Conservation (phyloP, 2,888 invertebrate species). For the Elysia crispata region DNA sequence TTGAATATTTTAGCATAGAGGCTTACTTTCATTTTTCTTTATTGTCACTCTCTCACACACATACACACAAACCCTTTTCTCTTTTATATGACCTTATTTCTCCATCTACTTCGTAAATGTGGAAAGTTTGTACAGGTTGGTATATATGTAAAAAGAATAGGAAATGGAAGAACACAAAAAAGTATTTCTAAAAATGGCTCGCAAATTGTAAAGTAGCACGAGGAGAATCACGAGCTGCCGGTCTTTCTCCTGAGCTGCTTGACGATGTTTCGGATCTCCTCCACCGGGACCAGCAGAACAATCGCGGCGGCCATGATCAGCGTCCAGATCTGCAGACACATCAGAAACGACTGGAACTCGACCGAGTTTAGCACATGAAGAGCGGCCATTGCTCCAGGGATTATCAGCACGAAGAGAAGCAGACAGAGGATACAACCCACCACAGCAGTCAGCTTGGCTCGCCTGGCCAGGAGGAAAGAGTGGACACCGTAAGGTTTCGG, state of each 20-base stretch:
- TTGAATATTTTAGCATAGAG: too few relatives aligned
- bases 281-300: slow-evolving; percentile 59
- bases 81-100: too few relatives aligned
- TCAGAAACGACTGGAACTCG: slow-evolving; percentile 60
- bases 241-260: slow-evolving; percentile 47
- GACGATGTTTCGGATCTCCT: slow-evolving; percentile 58
- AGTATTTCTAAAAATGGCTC: too few relatives aligned
- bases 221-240: too few relatives aligned
- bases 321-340: slow-evolving; percentile 58
- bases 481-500: slow-evolving; percentile 4
- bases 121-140: too few relatives aligned
- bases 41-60: too few relatives aligned
- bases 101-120: too few relatives aligned
- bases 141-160: too few relatives aligned
- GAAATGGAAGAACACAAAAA: too few relatives aligned
- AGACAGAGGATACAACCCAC: slow-evolving; percentile 57
- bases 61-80: too few relatives aligned
- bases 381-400: slow-evolving; percentile 62
- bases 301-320: slow-evolving; percentile 60
- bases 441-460: slow-evolving; percentile 60
- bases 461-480: slow-evolving; percentile 46
- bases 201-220: too few relatives aligned
- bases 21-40: too few relatives aligned
- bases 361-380: slow-evolving; percentile 57
- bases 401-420: slow-evolving; percentile 56